These are phyloP conservation scores for Triplophysa dalaica DNA, from an alignment of 2,113 vertebrate species.

Conservation along the genomic window DNA sequence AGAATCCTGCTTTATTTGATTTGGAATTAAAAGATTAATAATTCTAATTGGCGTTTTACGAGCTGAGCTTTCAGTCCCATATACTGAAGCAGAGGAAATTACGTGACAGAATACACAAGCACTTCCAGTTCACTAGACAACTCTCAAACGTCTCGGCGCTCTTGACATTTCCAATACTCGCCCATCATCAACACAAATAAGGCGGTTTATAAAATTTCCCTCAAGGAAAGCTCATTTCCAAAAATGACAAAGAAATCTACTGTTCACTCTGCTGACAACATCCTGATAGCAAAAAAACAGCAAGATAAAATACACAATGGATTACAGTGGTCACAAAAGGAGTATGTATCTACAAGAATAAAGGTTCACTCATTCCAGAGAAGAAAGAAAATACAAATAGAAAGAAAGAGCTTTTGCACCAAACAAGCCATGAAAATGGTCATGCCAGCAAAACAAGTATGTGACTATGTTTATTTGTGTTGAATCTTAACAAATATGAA, in stretches of 20 bases:
- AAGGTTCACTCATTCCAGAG: slow-evolving; percentile 55
- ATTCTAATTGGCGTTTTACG: slow-evolving; percentile 57
- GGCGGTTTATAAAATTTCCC: slow-evolving; percentile 76
- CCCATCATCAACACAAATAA: slow-evolving; percentile 54
- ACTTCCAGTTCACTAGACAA: slow-evolving; percentile 59
- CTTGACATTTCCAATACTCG: slow-evolving; percentile 35
- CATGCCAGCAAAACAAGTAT: slow-evolving; percentile 79
- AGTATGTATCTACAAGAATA: slow-evolving; percentile 15
- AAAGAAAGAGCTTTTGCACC: slow-evolving; percentile 64
- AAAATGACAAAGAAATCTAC: not conserved
- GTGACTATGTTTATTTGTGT: slow-evolving; percentile 82
- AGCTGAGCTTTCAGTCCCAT: slow-evolving; percentile 55
- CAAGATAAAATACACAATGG: not conserved
- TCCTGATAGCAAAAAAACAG: not conserved
- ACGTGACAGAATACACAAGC: slow-evolving; percentile 49
- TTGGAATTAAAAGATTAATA: slow-evolving; percentile 61
- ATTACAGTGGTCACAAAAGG: not conserved
- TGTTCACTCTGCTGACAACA: not conserved
- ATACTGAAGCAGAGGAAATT: slow-evolving; percentile 56
- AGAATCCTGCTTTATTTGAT: slow-evolving; percentile 58
- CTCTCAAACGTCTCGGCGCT: slow-evolving; percentile 11
- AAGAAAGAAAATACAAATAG: slow-evolving; percentile 63
- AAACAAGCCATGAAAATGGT: slow-evolving; percentile 79
- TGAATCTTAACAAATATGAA: slow-evolving; percentile 97
- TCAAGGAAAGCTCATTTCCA: no score